Evolutionary conservation across 2,797 vertebrate species (phyloP), one percentile per base, ranked within the genome.

Genomic region (Allochrocebus solatus): DNA sequence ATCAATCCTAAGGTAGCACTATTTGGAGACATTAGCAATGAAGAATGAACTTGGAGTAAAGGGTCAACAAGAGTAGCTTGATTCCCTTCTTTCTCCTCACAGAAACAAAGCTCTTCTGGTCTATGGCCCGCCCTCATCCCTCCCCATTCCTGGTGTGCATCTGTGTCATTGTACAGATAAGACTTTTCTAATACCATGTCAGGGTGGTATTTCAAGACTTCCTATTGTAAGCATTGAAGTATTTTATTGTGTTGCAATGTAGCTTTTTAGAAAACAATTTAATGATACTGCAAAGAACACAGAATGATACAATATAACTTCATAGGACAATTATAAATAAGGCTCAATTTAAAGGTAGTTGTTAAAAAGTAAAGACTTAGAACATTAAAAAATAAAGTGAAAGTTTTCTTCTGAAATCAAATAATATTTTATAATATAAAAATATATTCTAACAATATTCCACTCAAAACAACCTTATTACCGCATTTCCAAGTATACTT

Each of bases 251-350:
- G 41, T 26, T 92, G 24, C 21, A 67, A 30, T 59, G 78, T 22
- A 78, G 8, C 14, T 79, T 96, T 93, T 86, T 75, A 90, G 82
- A 92, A 95, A 97, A 86, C 55, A 91, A 72, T 28, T 53, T 79
- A 91, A 70, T 72, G 22, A 67, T 36, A 50, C 28, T 61, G 28
- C 16, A 85, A n/a, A 30, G 30, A 80, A 93, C 41, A 80, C 2
- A 97, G 43, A 28, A 74, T 74, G 28, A 91, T 48, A 93, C 19
- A 85, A 75, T 81, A 36, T 86, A 93, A 83, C 33, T 80, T 72
- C n/a, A 89, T 10, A 36, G 22, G 57, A 75, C 17, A 94, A 80
- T 48, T 61, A 72, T 50, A 86, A 81, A 83, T 39, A 94, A 76
- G 72, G 50, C n/a, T 90, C 70, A 78, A 53, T 55, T 70, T 70